Evolutionary conservation across 2,113 vertebrate species (phyloP), one percentile per base, ranked within the genome.

Genomic region (Bambusicola thoracicus): DNA sequence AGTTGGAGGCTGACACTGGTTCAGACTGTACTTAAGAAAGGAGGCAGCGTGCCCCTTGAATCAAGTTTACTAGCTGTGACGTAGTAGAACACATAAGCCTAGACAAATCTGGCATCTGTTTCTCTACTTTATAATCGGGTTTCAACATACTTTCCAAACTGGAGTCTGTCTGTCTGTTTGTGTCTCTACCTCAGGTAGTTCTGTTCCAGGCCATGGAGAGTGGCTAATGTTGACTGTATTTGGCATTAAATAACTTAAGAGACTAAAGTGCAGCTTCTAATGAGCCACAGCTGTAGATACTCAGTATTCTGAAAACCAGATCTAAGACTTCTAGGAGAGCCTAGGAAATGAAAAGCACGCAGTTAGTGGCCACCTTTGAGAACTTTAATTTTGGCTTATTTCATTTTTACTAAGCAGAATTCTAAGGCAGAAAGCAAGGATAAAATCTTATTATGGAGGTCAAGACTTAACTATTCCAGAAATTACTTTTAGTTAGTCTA

Each of bases 191-290:
- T 86, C 25, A 78, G 56, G n/a, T 94, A 55, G 27, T 92, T 68
- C n/a, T 58, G 27, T 87, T 94, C 75, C 67, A 79, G 24, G 46
- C 46, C 68, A 9, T 25, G 32, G 68, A 76, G 43, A 61, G n/a
- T 68, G 43, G 85, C 59, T 65, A 68, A 61, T 79, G 30, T 58
- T 76, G 48, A 13, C 69, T 74, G 11, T 78, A 41, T 24, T 83
- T 88, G 72, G 67, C 67, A 92, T 91, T 77, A 69, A 82, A 49
- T 93, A 93, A 89, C 69, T 72, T 95, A 3, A 41, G 48, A 68
- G n/a, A 36, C 44, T 46, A 27, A 61, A 61, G 43, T 27, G 27
- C 20, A 61, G 32, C 58, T 6, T 34, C 85, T 93, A 91, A 70
- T 88, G 40, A 94, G 27, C 8, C 66, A 43, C 56, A 87, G 69